Evolutionary conservation across 2,888 invertebrate species (phyloP).

Genomic region (Mystacides longicornis): DNA sequence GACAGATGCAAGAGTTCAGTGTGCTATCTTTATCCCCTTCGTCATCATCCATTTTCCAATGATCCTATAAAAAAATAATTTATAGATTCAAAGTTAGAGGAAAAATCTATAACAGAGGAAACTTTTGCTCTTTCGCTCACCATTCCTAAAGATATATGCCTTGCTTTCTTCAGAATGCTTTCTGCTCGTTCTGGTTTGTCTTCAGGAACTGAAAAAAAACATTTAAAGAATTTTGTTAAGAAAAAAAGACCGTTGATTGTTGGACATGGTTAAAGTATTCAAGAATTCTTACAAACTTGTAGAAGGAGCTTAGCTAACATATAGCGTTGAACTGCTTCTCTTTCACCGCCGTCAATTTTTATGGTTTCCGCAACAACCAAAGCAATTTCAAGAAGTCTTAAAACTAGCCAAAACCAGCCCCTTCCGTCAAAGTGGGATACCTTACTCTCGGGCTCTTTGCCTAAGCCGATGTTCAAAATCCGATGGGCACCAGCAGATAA

Average conservation of each 20-base stretch:
- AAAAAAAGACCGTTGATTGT: no score
- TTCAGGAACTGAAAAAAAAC: slow-evolving; percentile 12
- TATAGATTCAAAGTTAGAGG: not conserved
- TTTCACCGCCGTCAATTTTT: slow-evolving; percentile 42
- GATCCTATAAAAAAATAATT: slow-evolving; percentile 14
- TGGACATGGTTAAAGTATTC: no score
- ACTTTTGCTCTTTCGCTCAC: slow-evolving; percentile 1
- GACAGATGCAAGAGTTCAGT: slow-evolving; percentile 41
- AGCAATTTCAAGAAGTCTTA: slow-evolving; percentile 45
- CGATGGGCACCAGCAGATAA: slow-evolving; percentile 7
- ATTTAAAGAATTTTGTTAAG: no score
- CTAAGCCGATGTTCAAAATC: slow-evolving; percentile 9
- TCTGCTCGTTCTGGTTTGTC: slow-evolving; percentile 5
- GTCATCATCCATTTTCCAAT: slow-evolving; percentile 38
- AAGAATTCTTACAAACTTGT: slow-evolving; percentile 49
- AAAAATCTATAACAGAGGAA: not conserved
- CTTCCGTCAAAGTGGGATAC: slow-evolving; percentile 31
- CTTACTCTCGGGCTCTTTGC: not conserved
- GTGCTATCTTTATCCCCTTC: slow-evolving; percentile 32
- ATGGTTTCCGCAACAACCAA: slow-evolving; percentile 42
- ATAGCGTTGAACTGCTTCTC: slow-evolving; percentile 45
- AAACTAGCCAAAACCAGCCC: slow-evolving; percentile 52
- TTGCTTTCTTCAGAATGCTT: slow-evolving; percentile 11
- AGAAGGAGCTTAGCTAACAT: slow-evolving; percentile 48
- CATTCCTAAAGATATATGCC: slow-evolving; percentile 12